These are phyloP conservation scores for Platanista minor DNA, from an alignment of 2,113 vertebrate species.

Conservation along the genomic window DNA sequence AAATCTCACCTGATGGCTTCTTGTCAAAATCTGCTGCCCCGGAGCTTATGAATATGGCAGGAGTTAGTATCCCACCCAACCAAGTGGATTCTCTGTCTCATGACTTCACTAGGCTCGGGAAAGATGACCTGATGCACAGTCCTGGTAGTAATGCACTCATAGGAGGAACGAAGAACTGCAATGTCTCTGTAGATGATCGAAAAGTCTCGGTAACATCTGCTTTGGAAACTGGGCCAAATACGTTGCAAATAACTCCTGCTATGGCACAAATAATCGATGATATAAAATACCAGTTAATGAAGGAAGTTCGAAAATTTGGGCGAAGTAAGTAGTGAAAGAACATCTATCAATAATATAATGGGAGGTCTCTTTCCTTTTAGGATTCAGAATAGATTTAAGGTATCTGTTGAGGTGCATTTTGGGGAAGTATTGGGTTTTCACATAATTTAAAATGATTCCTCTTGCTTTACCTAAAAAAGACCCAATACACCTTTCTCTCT, in stretches of 20 bases:
- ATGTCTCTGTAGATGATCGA: slow-evolving; percentile 75
- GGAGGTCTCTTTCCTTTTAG: not conserved
- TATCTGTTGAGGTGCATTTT: not conserved
- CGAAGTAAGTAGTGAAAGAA: slow-evolving; percentile 88
- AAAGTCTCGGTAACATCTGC: slow-evolving; percentile 58
- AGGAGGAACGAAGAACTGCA: slow-evolving; percentile 81
- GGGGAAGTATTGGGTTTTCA: not conserved
- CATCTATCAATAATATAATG: not conserved
- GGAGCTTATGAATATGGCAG: slow-evolving; percentile 64
- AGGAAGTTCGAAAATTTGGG: slow-evolving; percentile 97
- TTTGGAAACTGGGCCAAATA: slow-evolving; percentile 74
- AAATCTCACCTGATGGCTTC: slow-evolving; percentile 73
- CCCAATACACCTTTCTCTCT: not conserved
- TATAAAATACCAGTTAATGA: slow-evolving; percentile 91
- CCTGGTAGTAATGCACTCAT: slow-evolving; percentile 59
- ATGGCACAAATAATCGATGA: slow-evolving; percentile 90
- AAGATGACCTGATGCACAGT: slow-evolving; percentile 84
- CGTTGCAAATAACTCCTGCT: slow-evolving; percentile 78
- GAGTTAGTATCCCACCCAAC: slow-evolving; percentile 72
- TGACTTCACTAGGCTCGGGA: slow-evolving; percentile 41
- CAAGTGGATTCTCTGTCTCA: slow-evolving; percentile 75
- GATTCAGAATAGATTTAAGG: not conserved
- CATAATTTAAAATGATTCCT: slow-evolving; percentile 13
- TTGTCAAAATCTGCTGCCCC: slow-evolving; percentile 69
- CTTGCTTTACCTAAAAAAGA: slow-evolving; percentile 9